A percentile compares a stretch with the other conserved stretches of the same genome.
Conservation (phyloP, 2,888 invertebrate species). For the Hydropsyche betteni region DNA sequence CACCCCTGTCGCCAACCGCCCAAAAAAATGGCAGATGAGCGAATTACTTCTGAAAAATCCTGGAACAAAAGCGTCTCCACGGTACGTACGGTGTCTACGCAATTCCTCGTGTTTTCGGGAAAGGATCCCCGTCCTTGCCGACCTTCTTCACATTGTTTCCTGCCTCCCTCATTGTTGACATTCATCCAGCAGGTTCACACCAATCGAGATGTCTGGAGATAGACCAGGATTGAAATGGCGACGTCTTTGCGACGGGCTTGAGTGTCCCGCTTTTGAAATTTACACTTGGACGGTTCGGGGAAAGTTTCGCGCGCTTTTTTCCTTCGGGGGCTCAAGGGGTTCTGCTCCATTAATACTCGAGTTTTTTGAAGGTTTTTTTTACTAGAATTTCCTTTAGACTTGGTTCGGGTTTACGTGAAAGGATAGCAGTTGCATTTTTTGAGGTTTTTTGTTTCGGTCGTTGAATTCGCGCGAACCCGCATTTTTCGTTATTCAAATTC, state of each 20-base stretch:
- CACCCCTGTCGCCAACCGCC: too few relatives aligned
- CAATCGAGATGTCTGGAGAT: constrained; percentile 42
- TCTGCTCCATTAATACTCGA: constrained; percentile 49
- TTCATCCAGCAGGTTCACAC: constrained; percentile 8
- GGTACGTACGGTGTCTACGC: neutral
- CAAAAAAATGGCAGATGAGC: neutral
- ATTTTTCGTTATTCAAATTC: too few relatives aligned
- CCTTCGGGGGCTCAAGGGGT: constrained; percentile 43
- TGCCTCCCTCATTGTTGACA: constrained; percentile 18
- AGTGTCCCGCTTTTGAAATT: constrained; percentile 40
- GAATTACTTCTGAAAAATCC: neutral
- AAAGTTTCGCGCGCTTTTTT: constrained; percentile 40
- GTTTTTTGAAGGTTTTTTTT: constrained; percentile 14
- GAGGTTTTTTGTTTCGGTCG: too few relatives aligned
- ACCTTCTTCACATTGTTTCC: constrained; percentile 25
- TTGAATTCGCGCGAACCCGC: too few relatives aligned
- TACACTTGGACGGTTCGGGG: constrained; percentile 32
- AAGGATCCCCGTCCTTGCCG: constrained; percentile 7
- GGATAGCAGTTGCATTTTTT: too few relatives aligned
- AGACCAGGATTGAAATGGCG: constrained; percentile 45
- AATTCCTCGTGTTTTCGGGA: neutral
- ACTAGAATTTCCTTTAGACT: neutral
- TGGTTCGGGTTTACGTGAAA: too few relatives aligned
- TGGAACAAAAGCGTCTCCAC: neutral
- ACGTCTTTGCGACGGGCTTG: constrained; percentile 30